Base-by-base conservation (phyloP, 2,888 invertebrate species). In the Campoplex nolae region DNA sequence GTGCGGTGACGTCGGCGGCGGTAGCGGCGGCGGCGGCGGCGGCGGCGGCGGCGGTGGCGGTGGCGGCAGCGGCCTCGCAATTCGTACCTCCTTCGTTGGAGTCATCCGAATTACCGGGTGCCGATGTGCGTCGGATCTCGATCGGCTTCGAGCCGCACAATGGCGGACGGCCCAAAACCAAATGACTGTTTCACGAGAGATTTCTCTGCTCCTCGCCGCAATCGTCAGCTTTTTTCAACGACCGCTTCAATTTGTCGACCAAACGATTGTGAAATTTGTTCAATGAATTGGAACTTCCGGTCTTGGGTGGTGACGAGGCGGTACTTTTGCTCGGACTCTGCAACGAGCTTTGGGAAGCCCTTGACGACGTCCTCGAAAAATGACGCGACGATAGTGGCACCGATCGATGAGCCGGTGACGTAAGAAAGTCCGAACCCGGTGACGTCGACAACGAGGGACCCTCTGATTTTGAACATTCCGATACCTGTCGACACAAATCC, bases 181-280 rank as follows among this genome's bases (percentile, higher is more conserved):
- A 91, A 48, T 91, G 90, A 70, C 84, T 91, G 89, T 94, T 93
- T 94, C 94, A 94, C 93, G 94, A 94, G 78, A 94, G 90, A 86
- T 94, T 94, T 68, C 94, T 91, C 90, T 94, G 94, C 71, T 94
- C 95, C 84, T 95, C 95, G 75, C 95, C 95, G 90, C 95, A 95
- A 90, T 96, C 94, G 89, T 95, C 95, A 85, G 95, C 95, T 90
- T 95, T 96, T 90, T 96, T 96, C 92, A 97, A 95, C 89, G 97
- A 97, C 88, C 96, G 95, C 95, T 97, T 97, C 94, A 97, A 94
- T 95, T 97, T 97, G 95, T 97, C 97, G 94, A 97, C 96, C 94
- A 97, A 95, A 93, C 97, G 96, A 95, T 96, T 97, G 95, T 97
- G 97, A 94, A 97, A 97, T 95, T 97, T 97, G 94, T 97, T 97